phyloP scores from a whole-genome alignment of 2,797 vertebrate species.

The Orestias chungarensis region DNA sequence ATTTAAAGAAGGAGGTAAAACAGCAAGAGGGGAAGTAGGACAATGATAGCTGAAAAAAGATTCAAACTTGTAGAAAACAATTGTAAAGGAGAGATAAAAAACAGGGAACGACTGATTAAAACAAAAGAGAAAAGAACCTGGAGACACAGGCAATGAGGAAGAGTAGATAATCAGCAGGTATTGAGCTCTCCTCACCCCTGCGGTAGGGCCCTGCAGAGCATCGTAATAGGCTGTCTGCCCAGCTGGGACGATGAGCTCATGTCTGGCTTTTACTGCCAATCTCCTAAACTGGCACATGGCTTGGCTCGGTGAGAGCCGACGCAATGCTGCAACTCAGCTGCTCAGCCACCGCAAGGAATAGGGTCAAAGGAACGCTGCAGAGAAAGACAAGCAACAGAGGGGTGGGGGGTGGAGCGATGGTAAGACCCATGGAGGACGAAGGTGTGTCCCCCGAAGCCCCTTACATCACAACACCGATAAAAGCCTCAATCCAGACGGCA shows the following conservation, averaged over 20 bases:
- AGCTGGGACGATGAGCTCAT: slow-evolving; percentile 95
- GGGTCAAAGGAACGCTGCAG: slow-evolving; percentile 32
- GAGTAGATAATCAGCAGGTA: slow-evolving; percentile 92
- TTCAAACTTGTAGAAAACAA: no score
- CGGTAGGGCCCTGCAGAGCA: slow-evolving; percentile 90
- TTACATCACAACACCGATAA: slow-evolving; percentile 64
- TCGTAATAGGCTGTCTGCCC: slow-evolving; percentile 96
- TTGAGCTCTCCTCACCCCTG: slow-evolving; percentile 89
- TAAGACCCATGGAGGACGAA: slow-evolving; percentile 12
- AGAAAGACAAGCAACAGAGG: slow-evolving; percentile 2
- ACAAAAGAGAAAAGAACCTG: slow-evolving; percentile 40
- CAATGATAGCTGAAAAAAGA: slow-evolving; percentile 23
- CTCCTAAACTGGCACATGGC: slow-evolving; percentile 89
- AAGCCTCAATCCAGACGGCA: slow-evolving; percentile 60
- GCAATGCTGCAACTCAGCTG: slow-evolving; percentile 27
- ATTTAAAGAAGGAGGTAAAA: not conserved
- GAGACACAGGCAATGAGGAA: slow-evolving; percentile 62
- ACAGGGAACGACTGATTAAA: slow-evolving; percentile 33
- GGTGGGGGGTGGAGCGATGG: not conserved
- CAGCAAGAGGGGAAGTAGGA: slow-evolving; percentile 6
- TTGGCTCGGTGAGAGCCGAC: slow-evolving; percentile 63
- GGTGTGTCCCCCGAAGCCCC: slow-evolving; percentile 30
- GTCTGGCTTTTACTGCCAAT: slow-evolving; percentile 98
- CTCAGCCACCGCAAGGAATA: slow-evolving; percentile 28
- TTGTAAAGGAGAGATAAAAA: slow-evolving; percentile 29